A percentile compares a stretch with the other conserved stretches of the same genome.
Evolutionary conservation across 2,113 vertebrate species (phyloP).

Genomic region (Leuciscus idus): DNA sequence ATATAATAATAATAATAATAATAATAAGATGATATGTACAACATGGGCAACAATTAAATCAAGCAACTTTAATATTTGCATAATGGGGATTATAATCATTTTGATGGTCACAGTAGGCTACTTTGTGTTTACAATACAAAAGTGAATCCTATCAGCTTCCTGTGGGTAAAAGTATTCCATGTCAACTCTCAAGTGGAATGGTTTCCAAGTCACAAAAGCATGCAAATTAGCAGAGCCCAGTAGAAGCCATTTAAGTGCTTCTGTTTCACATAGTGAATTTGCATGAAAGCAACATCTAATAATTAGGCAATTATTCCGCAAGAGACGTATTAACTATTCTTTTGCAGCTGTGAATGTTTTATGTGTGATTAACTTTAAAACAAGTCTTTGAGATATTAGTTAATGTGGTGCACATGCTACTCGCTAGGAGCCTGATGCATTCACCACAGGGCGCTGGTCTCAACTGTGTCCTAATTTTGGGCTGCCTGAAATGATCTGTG

Average conservation of each 20-base stretch:
- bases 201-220: not conserved
- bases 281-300: conserved; percentile 22
- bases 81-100: not conserved
- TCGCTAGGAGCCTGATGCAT: conserved; percentile 2
- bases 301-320: conserved; percentile 7
- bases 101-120: not conserved
- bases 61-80: not conserved
- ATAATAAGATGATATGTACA: not conserved
- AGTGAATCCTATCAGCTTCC: not conserved
- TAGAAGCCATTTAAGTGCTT: conserved; percentile 36
- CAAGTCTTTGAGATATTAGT: not conserved
- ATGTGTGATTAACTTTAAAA: conserved; percentile 2
- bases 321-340: not conserved
- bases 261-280: conserved; percentile 5
- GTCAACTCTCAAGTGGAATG: not conserved
- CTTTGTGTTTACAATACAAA: conserved; percentile 6
- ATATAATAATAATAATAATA: no score
- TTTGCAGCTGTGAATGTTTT: not conserved
- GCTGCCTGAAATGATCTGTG: conserved; percentile 26
- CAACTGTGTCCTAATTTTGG: conserved; percentile 35
- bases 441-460: not conserved
- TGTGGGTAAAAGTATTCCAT: conserved; percentile 14
- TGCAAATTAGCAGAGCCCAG: not conserved
- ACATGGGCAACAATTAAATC: not conserved
- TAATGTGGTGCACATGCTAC: conserved; percentile 20